Conservation (phyloP, 1,140 invertebrate species). For the Bicyclus anynana region DNA sequence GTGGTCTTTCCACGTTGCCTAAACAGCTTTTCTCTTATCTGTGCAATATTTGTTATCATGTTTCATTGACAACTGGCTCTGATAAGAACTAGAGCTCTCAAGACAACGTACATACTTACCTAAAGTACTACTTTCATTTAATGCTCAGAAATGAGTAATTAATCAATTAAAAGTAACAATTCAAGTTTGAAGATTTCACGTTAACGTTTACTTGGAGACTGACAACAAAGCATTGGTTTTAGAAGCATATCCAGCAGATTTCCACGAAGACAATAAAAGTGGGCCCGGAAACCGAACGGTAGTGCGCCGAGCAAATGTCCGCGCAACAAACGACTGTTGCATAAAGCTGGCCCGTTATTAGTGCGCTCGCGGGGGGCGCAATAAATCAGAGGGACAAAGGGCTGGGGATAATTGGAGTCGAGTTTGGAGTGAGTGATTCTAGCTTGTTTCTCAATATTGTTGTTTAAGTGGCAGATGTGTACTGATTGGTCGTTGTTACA, state of each 20-base stretch:
- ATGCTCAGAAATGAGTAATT: too few relatives aligned
- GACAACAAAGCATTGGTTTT: not conserved
- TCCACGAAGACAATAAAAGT: slow-evolving; percentile 29
- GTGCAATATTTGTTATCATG: too few relatives aligned
- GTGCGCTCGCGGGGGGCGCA: slow-evolving; percentile 21
- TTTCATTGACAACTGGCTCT: too few relatives aligned
- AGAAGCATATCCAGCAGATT: slow-evolving; percentile 18
- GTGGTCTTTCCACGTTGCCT: too few relatives aligned
- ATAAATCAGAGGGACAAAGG: slow-evolving; percentile 34
- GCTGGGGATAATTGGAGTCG: slow-evolving; percentile 11
- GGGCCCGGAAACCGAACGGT: slow-evolving; percentile 36
- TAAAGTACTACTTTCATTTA: too few relatives aligned
- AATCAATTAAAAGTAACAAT: not conserved
- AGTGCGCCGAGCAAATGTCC: slow-evolving; percentile 12
- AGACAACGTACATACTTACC: too few relatives aligned
- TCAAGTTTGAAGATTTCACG: not conserved
- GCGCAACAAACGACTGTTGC: slow-evolving; percentile 6
- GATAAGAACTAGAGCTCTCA: too few relatives aligned
- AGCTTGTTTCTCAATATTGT: not conserved
- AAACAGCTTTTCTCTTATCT: too few relatives aligned
- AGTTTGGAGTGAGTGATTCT: slow-evolving; percentile 4
- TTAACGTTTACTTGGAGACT: not conserved
- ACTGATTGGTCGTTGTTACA: not conserved
- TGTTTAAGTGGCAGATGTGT: slow-evolving; percentile 5
- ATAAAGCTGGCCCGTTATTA: slow-evolving; percentile 20